Conservation (phyloP, 1,140 invertebrate genomes). For the Oppia nitens region DNA sequence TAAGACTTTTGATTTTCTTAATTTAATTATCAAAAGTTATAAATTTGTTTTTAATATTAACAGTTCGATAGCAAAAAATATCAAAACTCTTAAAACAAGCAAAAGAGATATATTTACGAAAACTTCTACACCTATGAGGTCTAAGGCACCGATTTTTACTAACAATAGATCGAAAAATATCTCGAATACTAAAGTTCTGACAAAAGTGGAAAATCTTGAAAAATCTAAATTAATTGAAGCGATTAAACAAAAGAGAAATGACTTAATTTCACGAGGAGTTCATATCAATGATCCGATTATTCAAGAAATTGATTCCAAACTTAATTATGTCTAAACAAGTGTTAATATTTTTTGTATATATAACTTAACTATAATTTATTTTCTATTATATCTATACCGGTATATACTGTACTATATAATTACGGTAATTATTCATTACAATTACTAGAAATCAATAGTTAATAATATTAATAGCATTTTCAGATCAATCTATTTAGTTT, state of each 20-base stretch:
- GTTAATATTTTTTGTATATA: too few species aligned
- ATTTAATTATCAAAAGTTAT: not conserved
- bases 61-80: not conserved
- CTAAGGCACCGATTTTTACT: not conserved
- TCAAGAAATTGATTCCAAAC: slow-evolving; percentile 7
- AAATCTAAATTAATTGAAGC: not conserved
- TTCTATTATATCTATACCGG: too few species aligned
- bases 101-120: not conserved
- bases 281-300: slow-evolving; percentile 9
- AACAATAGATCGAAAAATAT: not conserved
- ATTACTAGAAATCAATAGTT: too few species aligned
- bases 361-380: too few species aligned
- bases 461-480: too few species aligned
- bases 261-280: slow-evolving; percentile 5
- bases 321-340: too few species aligned
- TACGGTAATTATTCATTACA: too few species aligned
- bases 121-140: not conserved
- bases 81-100: not conserved
- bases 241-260: slow-evolving; percentile 6
- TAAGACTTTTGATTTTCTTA: not conserved
- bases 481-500: too few species aligned
- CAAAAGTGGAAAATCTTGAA: not conserved
- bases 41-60: slow-evolving; percentile 5
- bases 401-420: too few species aligned
- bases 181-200: not conserved